Base-by-base conservation (phyloP, 2,888 invertebrate genomes). In the Mythimna loreyi region DNA sequence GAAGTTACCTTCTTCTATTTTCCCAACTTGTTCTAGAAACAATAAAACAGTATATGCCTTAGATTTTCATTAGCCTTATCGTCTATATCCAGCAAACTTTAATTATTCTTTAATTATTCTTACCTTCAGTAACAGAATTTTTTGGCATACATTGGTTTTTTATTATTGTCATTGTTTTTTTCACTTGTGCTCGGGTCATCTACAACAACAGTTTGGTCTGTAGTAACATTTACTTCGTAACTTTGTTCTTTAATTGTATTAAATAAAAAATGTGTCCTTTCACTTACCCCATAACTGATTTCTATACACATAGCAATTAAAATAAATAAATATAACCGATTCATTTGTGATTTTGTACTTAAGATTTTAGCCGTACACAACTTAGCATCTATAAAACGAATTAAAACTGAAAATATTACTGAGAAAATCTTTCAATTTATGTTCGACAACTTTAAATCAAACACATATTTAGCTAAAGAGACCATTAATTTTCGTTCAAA, bases 101-200 rank as follows among this genome's bases (percentile, higher is more conserved):
- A 53, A 30, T 63, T 8, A 19, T 5, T 19, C 40, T 33, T 45
- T 25, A 11, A 25, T 13, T 52, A 11, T 33, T 55, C 36, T 58
- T 90, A 97, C 97, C 96, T 86, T 95, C 91, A 9, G 95, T 91
- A 0, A 95, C 94, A 72, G 96, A 96, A 49, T 92, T 93, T 91
- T 97, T 97, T 16, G 96, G 95, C 80, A 96, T 89, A 76, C 97
- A 97, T 33, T 96, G 96, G 60, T 97, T 97, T 64, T 97, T 95
- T 86, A 97, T 94, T 13, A 97, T 83, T 58, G 94, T 95, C 66
- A 96, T 93, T 0, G 97, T 96, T 52, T 97, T 96, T 81, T 96
- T 96, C 84, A 97, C 90, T 87, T 97, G 97, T 2, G 96, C 96
- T 72, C 92, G 85, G 6, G 92, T 87, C 93, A 94, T 93, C 94